Evolutionary conservation across 2,888 invertebrate species (phyloP), one percentile per base, ranked within the genome.

Genomic region (Eremobia ochroleuca): DNA sequence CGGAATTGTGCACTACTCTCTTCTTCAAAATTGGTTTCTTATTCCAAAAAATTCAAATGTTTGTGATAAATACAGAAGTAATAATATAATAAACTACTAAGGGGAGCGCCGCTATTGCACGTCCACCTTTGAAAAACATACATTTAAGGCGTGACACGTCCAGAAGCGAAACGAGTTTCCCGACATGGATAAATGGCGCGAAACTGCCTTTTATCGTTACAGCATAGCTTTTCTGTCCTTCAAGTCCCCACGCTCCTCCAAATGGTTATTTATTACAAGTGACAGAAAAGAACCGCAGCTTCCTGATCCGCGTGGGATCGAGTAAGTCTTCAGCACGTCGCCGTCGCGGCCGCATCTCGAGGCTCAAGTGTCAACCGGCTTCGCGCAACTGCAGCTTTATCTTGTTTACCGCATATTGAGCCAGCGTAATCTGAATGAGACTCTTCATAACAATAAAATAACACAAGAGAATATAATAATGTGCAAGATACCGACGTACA

Each of bases 311-410:
- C 94, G 94, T 93, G 94, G 92, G 94, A 94, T 91, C 90, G 88
- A 88, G 88, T 91, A 91, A 92, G 92, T 90, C 92, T 92, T 92
- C 92, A 89, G 88, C 90, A 80, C 87, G 86, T 90, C 87, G 83
- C 88, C 87, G 86, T 90, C 87, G 83, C 88, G 88, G 86, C 87
- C 89, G 79, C 85, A 76, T 90, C 90, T 91, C 86, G 82, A 77
- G 91, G 94, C 94, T 96, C 94, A 88, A 91, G 93, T 96, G 94
- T 94, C 96, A 95, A 94, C 95, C 94, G 91, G 94, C 91, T 92
- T 91, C 90, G 91, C 89, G 91, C 93, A 93, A 94, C 93, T 93
- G 90, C 91, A 92, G 88, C 85, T 91, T 92, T 93, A 92, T 93
- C 92, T 92, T 90, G 87, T 92, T 92, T 93, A 92, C 92, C 88